Base-by-base conservation (phyloP, 2,797 vertebrate species). In the Buphagus erythrorhynchus region DNA sequence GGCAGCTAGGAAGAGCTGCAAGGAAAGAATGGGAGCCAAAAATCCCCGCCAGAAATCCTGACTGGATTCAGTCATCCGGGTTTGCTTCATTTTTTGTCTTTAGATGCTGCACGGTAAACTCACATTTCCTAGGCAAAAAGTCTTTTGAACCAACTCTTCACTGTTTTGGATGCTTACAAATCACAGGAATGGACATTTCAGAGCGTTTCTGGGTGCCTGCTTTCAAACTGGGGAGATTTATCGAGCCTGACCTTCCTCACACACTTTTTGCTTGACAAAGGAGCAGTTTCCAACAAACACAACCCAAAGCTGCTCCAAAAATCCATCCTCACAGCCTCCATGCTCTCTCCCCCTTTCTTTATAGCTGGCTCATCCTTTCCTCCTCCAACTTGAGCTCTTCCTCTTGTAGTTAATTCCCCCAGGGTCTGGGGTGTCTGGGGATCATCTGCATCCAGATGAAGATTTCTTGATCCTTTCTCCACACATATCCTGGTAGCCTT, bases 171-270 rank as follows among this genome's bases (percentile, higher is more conserved):
- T 0, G 0, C 49, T 58, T 35, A 86, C 83, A 94, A 81, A 94
- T 94, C 94, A 92, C 45, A 1, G 0, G 40, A 90, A 95, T 86
- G 79, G 94, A 67, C 58, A 1, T 58, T 57, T 21, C 4, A 3
- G 57, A 40, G 49, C 10, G 0, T 38, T 94, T 79, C 71, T 79
- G 68, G 74, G 69, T 1, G 1, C 52, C 79, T 86, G 75, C 82
- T 93, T 94, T 94, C 90, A 85, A 80, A 93, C 72, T 29, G 33
- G 82, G 68, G 49, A 93, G 90, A 88, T 96, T 86, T 67, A 93
- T 77, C 1, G 6, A 74, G 14, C 31, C 83, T 84, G 83, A 81
- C 92, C 94, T 96, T 92, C 92, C 72, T 54, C 42, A 49, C 21
- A 68, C 52, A 9, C 54, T 36, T 61, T 86, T 38, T 51, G 2